Conservation (phyloP, 1,140 invertebrate genomes). For the Zaprionus tsacasi region DNA sequence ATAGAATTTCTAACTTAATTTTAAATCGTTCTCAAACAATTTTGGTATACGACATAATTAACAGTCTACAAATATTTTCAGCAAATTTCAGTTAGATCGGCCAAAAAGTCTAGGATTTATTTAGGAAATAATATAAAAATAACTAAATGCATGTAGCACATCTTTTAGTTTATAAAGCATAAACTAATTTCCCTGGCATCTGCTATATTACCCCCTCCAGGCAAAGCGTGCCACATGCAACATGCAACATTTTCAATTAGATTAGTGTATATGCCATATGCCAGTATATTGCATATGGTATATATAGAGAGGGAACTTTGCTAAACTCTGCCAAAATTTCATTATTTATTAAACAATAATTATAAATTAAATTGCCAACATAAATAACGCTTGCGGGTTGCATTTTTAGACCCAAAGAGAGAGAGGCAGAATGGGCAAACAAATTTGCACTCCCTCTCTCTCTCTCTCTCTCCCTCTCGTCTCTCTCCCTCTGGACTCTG, state of each 20-base stretch:
- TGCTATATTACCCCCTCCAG: not conserved
- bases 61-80: no score
- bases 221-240: not conserved
- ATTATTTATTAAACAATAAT: slow-evolving; percentile 8
- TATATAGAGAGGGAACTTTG: not conserved
- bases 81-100: no score
- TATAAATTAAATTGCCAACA: slow-evolving; percentile 7
- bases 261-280: not conserved
- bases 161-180: not conserved
- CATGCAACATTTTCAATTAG: not conserved
- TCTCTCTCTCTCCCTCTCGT: not conserved
- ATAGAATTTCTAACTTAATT: no score
- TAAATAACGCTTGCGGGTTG: not conserved
- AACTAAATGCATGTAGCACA: not conserved
- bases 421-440: not conserved
- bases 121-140: no score
- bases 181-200: not conserved
- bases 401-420: not conserved
- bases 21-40: no score
- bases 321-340: not conserved
- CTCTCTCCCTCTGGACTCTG: not conserved
- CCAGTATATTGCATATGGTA: not conserved
- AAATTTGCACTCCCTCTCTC: not conserved
- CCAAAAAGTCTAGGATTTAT: no score
- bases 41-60: no score